phyloP scores from a whole-genome alignment of 1,140 invertebrate genomes.

The Hydropsyche tenuis region DNA sequence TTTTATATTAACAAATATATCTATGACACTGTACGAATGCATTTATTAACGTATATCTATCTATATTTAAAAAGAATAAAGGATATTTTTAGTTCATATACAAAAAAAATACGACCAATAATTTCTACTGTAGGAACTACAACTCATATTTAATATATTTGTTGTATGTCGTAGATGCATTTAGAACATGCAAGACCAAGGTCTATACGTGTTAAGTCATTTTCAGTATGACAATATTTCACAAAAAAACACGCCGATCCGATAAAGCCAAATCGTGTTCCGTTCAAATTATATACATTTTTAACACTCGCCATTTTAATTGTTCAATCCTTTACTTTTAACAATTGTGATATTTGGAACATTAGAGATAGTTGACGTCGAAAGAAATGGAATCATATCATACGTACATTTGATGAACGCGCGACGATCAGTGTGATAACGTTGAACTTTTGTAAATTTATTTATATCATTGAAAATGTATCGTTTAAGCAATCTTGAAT shows the following conservation, averaged over 20 bases:
- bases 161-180: conserved; percentile 22
- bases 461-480: no score
- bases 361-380: no score
- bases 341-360: no score
- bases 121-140: conserved; percentile 29
- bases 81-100: conserved; percentile 33
- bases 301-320: no score
- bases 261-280: conserved; percentile 17
- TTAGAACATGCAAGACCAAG: conserved; percentile 30
- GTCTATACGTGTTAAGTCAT: conserved; percentile 28
- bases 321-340: no score
- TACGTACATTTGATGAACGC: no score
- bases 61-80: conserved; percentile 3
- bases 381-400: no score
- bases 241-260: conserved; percentile 4
- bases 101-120: conserved; percentile 35
- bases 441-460: no score
- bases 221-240: conserved; percentile 13
- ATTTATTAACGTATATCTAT: conserved; percentile 31
- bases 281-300: neutral
- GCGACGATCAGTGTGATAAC: no score
- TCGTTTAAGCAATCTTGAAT: conserved; percentile 1
- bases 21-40: conserved; percentile 28
- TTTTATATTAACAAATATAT: conserved; percentile 22
- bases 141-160: conserved; percentile 14